These are phyloP conservation scores for Saccostrea cuccullata DNA, from an alignment of 1,140 invertebrate species.

Conservation along the genomic window DNA sequence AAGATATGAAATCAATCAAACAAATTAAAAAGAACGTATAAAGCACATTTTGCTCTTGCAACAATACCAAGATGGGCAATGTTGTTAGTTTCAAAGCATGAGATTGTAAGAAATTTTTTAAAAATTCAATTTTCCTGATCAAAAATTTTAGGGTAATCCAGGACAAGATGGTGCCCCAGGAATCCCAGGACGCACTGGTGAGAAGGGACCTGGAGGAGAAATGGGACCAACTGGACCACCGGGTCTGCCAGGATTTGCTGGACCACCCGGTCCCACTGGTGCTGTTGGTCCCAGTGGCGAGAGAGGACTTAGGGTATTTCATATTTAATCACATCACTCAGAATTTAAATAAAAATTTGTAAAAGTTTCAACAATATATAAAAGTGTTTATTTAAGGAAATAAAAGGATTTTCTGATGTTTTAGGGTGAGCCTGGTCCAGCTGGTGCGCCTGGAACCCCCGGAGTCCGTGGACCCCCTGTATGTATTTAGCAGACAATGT, in stretches of 20 bases:
- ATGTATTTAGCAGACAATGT: constrained; percentile 58
- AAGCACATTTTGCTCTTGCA: no score
- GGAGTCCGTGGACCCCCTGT: constrained; percentile 79
- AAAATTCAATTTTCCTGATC: no score
- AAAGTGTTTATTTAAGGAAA: not conserved
- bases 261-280: constrained; percentile 66
- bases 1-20: no score
- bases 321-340: not conserved
- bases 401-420: constrained; percentile 42
- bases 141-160: constrained; percentile 55
- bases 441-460: constrained; percentile 81
- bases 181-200: constrained; percentile 62
- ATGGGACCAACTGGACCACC: constrained; percentile 66
- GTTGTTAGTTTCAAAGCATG: no score
- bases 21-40: no score
- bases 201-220: constrained; percentile 62
- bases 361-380: no score
- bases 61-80: no score
- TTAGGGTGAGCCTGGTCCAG: constrained; percentile 82
- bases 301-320: constrained; percentile 69
- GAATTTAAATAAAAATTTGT: no score
- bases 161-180: constrained; percentile 69
- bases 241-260: constrained; percentile 69
- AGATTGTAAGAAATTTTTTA: no score
- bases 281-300: constrained; percentile 62